These are phyloP conservation scores for Microctenopoma stevenorrisi DNA, from an alignment of 2,797 vertebrate species.

Conservation along the genomic window DNA sequence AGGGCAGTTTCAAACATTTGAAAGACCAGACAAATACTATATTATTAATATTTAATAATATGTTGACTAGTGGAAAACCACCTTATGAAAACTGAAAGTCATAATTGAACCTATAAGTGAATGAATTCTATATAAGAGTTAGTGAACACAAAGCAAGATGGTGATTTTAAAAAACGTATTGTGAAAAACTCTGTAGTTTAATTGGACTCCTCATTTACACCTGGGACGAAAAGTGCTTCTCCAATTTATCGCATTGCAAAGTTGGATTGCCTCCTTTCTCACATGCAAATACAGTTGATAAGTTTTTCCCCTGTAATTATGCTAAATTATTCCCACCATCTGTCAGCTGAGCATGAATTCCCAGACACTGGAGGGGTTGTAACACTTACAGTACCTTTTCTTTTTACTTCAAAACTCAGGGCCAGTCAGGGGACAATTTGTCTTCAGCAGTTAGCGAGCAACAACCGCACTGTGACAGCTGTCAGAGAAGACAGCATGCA, in stretches of 20 bases:
- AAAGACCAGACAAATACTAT: too few relatives aligned
- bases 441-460: conserved; percentile 35
- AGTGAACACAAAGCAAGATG: conserved; percentile 2
- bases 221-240: conserved; percentile 38
- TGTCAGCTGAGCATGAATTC: conserved; percentile 44
- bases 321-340: conserved; percentile 68
- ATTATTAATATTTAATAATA: too few relatives aligned
- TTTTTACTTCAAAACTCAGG: conserved; percentile 34
- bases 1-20: not conserved
- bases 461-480: conserved; percentile 45
- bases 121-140: not conserved
- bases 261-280: conserved; percentile 32
- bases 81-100: too few relatives aligned
- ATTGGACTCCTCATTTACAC: conserved; percentile 42
- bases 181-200: not conserved
- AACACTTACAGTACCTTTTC: conserved; percentile 40
- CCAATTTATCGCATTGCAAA: conserved; percentile 33
- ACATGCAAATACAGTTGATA: conserved; percentile 43
- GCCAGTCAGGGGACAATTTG: conserved; percentile 33
- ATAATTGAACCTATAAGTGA: too few relatives aligned
- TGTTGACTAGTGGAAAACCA: too few relatives aligned
- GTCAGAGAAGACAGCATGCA: conserved; percentile 10
- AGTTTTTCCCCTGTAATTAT: conserved; percentile 48
- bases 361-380: conserved; percentile 39
- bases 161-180: conserved; percentile 14